A percentile compares a stretch with the other conserved stretches of the same genome.
phyloP scores from a whole-genome alignment of 2,113 vertebrate species.

The Macquaria australasica region DNA sequence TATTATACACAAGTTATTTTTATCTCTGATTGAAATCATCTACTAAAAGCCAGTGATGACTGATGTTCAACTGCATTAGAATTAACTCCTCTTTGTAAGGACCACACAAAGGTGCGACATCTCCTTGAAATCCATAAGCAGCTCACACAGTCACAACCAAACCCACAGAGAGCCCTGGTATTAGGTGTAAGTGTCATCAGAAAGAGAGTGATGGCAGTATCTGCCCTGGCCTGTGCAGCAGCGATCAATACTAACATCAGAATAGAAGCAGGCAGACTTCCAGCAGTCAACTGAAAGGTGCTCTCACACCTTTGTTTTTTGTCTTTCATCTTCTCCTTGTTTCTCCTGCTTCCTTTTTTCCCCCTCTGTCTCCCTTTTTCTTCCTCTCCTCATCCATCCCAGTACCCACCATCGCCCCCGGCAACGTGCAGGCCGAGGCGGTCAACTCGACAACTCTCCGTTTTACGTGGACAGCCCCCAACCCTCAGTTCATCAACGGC shows the following conservation, averaged over 20 bases:
- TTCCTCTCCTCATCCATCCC: constrained; percentile 23
- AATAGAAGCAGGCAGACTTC: constrained; percentile 56
- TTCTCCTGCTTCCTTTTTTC: neutral
- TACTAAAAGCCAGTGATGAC: neutral
- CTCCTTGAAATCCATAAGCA: constrained; percentile 49
- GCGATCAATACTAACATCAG: constrained; percentile 69
- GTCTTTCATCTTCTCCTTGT: neutral
- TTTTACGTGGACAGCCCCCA: constrained; percentile 95
- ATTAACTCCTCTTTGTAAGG: constrained; percentile 21
- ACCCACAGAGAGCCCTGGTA: constrained; percentile 26
- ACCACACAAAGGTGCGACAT: constrained; percentile 17
- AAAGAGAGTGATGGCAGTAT: constrained; percentile 52
- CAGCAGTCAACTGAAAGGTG: constrained; percentile 21
- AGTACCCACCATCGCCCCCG: constrained; percentile 96
- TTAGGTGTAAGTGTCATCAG: constrained; percentile 56
- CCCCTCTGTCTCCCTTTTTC: neutral
- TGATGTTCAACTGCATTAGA: neutral
- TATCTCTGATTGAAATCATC: neutral
- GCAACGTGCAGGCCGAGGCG: constrained; percentile 91
- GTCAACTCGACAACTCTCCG: constrained; percentile 96
- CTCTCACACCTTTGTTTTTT: constrained; percentile 34
- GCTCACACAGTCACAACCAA: constrained; percentile 36
- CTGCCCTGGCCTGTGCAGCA: constrained; percentile 59
- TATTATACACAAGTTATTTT: neutral
- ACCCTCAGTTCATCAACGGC: constrained; percentile 98